Evolutionary conservation across 1,140 invertebrate species (phyloP).

Genomic region (Drosophila pseudoobscura): DNA sequence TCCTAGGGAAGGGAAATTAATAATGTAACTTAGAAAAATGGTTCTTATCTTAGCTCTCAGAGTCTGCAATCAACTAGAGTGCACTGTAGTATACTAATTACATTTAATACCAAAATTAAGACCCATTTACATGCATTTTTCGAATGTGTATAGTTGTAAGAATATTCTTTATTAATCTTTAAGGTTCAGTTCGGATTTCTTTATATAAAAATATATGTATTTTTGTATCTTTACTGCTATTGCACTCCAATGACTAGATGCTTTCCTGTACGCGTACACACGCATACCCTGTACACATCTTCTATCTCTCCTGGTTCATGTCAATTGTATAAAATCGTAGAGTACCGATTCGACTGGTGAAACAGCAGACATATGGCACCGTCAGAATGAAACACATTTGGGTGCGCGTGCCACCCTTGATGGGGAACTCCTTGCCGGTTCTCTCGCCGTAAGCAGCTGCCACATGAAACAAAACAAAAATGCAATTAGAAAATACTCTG

Average conservation of each 20-base stretch:
- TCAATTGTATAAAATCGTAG: conserved; percentile 47
- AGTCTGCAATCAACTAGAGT: too few species aligned
- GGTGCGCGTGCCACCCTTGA: conserved; percentile 44
- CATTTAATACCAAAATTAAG: too few species aligned
- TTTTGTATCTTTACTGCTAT: background rate
- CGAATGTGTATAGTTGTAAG: too few species aligned
- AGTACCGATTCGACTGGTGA: conserved; percentile 47
- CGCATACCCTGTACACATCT: background rate
- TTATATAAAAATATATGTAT: background rate
- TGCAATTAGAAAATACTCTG: background rate
- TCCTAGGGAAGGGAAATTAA: too few species aligned
- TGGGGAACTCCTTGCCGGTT: conserved; percentile 48
- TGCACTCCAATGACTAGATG: conserved; percentile 30
- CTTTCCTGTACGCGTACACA: too few species aligned
- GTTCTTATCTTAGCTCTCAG: too few species aligned
- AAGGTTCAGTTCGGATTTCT: too few species aligned
- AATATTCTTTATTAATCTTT: too few species aligned
- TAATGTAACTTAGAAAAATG: too few species aligned
- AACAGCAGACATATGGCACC: conserved; percentile 51
- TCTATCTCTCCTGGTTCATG: background rate
- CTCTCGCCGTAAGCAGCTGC: conserved; percentile 44
- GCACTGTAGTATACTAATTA: too few species aligned
- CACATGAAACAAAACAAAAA: background rate
- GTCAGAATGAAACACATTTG: conserved; percentile 56
- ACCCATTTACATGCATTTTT: too few species aligned